phyloP scores from a whole-genome alignment of 2,888 invertebrate genomes.

The Antheraea assamensis region DNA sequence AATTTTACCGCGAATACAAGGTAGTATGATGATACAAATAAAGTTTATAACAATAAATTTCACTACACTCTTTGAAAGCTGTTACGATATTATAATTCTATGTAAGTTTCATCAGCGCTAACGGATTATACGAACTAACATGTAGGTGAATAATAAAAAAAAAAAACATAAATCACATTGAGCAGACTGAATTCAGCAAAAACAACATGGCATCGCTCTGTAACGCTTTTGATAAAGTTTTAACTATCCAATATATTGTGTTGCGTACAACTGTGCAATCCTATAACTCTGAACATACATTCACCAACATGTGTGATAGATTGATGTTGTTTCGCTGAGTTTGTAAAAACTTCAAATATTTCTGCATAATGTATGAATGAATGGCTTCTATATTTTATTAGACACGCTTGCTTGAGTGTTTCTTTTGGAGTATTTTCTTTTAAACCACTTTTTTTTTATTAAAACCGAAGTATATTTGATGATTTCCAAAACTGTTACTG shows the following conservation, averaged over 20 bases:
- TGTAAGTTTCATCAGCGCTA: slow-evolving; percentile 12
- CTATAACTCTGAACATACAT: neutral
- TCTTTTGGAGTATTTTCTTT: too few species aligned
- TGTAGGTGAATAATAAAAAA: slow-evolving; percentile 14
- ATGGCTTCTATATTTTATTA: too few species aligned
- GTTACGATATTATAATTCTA: neutral
- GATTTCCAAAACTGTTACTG: neutral
- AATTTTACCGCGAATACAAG: too few species aligned
- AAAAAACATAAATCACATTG: slow-evolving; percentile 11
- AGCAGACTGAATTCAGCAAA: slow-evolving; percentile 28
- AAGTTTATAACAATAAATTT: slow-evolving; percentile 4
- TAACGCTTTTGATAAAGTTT: slow-evolving; percentile 55
- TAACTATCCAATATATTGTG: neutral
- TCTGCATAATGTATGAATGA: neutral
- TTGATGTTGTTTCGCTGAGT: neutral
- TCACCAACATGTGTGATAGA: neutral
- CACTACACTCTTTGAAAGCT: neutral
- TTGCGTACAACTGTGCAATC: neutral
- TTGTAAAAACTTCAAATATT: neutral
- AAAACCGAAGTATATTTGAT: neutral
- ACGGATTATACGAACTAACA: slow-evolving; percentile 17
- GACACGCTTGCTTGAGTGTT: too few species aligned
- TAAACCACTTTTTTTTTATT: too few species aligned
- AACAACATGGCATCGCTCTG: slow-evolving; percentile 35
- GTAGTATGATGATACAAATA: too few species aligned